These are phyloP conservation scores for Nyctibius grandis DNA, from an alignment of 2,797 vertebrate genomes.

Conservation along the genomic window DNA sequence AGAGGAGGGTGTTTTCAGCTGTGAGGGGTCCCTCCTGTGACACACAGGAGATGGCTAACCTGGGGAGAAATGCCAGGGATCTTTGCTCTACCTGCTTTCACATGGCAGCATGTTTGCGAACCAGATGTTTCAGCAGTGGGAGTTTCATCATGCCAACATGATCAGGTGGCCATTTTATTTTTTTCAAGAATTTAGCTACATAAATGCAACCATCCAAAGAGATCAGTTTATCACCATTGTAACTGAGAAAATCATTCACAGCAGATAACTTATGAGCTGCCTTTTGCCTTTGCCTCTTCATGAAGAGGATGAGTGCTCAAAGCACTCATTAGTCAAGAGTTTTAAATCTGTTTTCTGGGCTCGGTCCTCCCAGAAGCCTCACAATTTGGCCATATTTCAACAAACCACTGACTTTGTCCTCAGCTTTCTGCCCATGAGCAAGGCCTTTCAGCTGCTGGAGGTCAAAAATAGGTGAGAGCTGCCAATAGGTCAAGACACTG, in stretches of 20 bases:
- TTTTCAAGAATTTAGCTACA: neutral
- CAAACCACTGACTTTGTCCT: neutral
- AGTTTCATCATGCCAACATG: neutral
- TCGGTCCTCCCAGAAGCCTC: neutral
- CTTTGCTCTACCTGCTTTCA: neutral
- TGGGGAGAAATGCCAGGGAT: neutral
- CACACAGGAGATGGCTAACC: neutral
- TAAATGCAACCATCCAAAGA: neutral
- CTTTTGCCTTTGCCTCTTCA: neutral
- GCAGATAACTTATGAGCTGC: neutral
- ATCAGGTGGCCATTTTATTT: neutral
- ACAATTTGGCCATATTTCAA: neutral
- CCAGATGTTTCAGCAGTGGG: neutral
- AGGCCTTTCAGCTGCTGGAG: neutral
- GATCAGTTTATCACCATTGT: neutral
- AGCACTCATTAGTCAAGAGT: neutral
- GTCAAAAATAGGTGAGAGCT: neutral
- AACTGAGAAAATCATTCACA: neutral
- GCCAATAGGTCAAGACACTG: neutral
- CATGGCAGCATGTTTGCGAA: fast-evolving
- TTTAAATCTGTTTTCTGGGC: neutral
- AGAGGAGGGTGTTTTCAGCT: neutral
- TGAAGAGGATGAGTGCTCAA: neutral
- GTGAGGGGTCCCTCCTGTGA: neutral
- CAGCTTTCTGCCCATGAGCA: neutral